Conservation (phyloP, 2,888 invertebrate genomes). For the Leptogaster cylindrica region DNA sequence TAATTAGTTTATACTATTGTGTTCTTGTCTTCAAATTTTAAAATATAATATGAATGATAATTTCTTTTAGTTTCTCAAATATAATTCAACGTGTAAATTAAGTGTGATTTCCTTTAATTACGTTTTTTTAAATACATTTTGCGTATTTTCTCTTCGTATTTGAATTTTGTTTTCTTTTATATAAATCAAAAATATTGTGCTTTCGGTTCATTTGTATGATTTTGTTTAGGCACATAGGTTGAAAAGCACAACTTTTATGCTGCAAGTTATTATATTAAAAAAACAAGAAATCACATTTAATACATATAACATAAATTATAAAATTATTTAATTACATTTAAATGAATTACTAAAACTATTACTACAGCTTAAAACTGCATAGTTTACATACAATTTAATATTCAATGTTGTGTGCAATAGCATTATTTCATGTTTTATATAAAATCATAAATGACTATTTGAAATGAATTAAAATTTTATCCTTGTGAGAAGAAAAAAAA, state of each 20-base stretch:
- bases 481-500: slow-evolving; percentile 31
- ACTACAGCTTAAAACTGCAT: no score
- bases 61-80: no score
- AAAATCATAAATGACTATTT: no score
- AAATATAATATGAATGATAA: no score
- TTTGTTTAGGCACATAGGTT: not conserved
- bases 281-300: slow-evolving; percentile 11
- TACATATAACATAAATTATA: not conserved
- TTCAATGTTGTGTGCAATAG: slow-evolving; percentile 48
- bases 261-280: not conserved
- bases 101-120: not conserved
- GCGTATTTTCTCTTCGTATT: not conserved
- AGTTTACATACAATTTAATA: no score
- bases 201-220: not conserved
- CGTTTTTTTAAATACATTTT: not conserved
- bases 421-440: slow-evolving; percentile 40
- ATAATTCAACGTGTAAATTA: not conserved
- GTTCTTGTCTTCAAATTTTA: no score
- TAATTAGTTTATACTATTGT: no score
- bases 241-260: not conserved
- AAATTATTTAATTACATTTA: not conserved
- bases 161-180: not conserved
- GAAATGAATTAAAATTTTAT: no score
- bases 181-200: not conserved
- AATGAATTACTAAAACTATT: not conserved